phyloP scores from a whole-genome alignment of 2,888 invertebrate species.

The Zonitis immaculata region DNA sequence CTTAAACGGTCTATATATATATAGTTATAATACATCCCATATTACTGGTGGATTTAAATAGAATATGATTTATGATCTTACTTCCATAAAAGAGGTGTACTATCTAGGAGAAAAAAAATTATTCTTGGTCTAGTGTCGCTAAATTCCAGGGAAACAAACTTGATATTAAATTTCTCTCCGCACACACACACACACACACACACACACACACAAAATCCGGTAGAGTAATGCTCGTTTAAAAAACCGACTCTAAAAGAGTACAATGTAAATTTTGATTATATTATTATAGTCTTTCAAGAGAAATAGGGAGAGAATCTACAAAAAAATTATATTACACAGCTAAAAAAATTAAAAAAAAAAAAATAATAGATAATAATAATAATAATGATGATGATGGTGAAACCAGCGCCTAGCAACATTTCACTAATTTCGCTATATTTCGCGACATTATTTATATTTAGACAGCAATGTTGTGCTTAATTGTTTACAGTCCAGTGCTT shows the following conservation, averaged over 20 bases:
- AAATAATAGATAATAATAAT: too few relatives aligned
- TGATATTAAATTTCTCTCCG: not conserved
- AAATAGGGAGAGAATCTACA: not conserved
- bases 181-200: not conserved
- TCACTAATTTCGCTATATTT: constrained; percentile 11
- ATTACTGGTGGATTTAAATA: constrained; percentile 24
- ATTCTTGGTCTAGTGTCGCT: not conserved
- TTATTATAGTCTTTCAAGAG: not conserved
- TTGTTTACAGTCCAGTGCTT: constrained; percentile 18
- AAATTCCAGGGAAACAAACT: not conserved
- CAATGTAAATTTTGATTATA: not conserved
- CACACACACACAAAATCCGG: not conserved
- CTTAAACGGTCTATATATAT: constrained; percentile 24
- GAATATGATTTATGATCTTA: constrained; percentile 22
- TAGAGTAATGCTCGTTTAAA: not conserved
- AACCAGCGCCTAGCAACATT: constrained; percentile 3
- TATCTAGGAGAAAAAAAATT: not conserved
- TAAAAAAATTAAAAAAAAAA: too few relatives aligned
- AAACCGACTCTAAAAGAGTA: not conserved
- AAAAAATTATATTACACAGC: too few relatives aligned
- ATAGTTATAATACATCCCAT: too few relatives aligned
- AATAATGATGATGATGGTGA: too few relatives aligned
- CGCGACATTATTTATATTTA: constrained; percentile 19
- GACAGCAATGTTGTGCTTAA: constrained; percentile 20
- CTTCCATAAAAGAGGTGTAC: constrained; percentile 11